Evolutionary conservation across 2,113 vertebrate genomes (phyloP), one percentile per base, ranked within the genome.

Genomic region (Megaceryle maxima): DNA sequence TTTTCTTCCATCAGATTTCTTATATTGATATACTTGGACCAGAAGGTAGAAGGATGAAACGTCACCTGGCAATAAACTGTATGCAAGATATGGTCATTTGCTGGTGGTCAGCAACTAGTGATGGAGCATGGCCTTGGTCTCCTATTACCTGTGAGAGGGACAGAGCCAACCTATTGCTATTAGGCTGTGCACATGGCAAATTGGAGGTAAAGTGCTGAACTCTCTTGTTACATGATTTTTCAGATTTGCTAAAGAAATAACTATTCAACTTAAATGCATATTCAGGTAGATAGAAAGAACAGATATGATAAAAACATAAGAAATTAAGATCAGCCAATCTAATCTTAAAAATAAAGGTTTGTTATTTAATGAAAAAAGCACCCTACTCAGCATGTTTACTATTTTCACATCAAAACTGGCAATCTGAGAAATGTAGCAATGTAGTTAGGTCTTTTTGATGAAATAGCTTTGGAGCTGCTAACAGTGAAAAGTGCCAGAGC

Each of bases 91-190:
- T 98, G 96, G 98, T 97, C 24, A 92, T 99, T 96, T 99, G 99
- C 97, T 99, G 99, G 99, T 99, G 99, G 99, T 97, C 98, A 63
- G 87, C 97, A 87, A 82, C 97, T 31, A 97, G 90, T 57, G 98
- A 98, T 60, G 99, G 98, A 93, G 97, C 96, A 70, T 99, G 99
- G 98, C 98, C 99, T 92, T 99, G 99, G 99, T 97, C 98, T 91
- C 99, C 98, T 12, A 90, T 98, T 88, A 97, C 98, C 93, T 97
- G 97, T 88, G 97, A 98, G 69, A 97, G 96, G 24, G 97, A 99
- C 90, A 98, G 98, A 97, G 98, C 98, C 97, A 99, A 99, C 97
- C 92, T 99, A 79, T 97, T 99, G 68, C 97, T 99, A 3, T 97
- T 99, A 82, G 94, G 97, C 96, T 99, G 98, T 96, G 92, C 98